phyloP scores from a whole-genome alignment of 2,888 invertebrate species.

The Micropterix aruncella region DNA sequence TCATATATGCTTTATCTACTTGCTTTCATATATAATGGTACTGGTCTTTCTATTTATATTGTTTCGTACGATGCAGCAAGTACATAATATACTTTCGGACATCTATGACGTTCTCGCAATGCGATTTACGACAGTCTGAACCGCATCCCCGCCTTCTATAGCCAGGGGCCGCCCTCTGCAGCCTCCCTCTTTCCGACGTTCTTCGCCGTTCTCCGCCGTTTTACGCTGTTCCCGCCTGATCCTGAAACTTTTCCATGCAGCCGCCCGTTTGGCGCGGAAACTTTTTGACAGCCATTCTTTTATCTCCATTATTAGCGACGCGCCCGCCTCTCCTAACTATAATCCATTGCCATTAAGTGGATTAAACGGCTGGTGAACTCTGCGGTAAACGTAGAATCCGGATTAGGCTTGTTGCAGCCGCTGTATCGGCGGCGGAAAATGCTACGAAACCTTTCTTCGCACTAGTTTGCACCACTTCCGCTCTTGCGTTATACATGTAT shows the following conservation, averaged over 20 bases:
- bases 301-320: neutral
- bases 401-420: too few species aligned
- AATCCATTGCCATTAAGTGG: constrained; percentile 7
- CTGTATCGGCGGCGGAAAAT: too few species aligned
- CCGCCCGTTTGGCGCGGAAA: neutral
- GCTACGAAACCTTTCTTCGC: too few species aligned
- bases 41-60: too few species aligned
- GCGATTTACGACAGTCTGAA: too few species aligned
- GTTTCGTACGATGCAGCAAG: too few species aligned
- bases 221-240: neutral
- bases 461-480: too few species aligned
- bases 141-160: neutral
- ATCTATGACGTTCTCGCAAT: too few species aligned
- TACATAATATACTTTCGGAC: too few species aligned
- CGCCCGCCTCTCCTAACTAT: neutral
- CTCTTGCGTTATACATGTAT: too few species aligned
- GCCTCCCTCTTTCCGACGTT: neutral
- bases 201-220: neutral
- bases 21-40: too few species aligned
- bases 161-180: neutral
- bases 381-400: constrained; percentile 2
- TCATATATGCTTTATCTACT: too few species aligned
- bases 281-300: neutral
- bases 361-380: constrained; percentile 10
- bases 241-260: neutral